A percentile compares a stretch with the other conserved stretches of the same genome.
Evolutionary conservation across 2,888 invertebrate genomes (phyloP).

Genomic region (Meghimatium bilineatum): DNA sequence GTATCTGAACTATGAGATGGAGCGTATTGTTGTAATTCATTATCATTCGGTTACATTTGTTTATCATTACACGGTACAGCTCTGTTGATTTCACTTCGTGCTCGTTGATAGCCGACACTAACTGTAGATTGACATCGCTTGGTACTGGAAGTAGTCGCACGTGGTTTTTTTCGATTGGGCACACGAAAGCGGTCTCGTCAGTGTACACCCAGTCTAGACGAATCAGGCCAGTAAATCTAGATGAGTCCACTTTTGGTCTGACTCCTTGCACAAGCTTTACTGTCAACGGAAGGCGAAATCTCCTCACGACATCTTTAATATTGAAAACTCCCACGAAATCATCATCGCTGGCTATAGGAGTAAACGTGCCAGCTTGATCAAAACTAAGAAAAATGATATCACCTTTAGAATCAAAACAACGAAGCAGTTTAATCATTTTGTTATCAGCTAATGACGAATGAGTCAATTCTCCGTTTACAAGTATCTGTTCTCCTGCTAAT

Average conservation of each 20-base stretch:
- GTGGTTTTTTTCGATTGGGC: slow-evolving; percentile 69
- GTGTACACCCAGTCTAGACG: slow-evolving; percentile 73
- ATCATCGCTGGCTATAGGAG: slow-evolving; percentile 92
- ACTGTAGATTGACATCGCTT: slow-evolving; percentile 89
- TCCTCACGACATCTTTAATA: slow-evolving; percentile 88
- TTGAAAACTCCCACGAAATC: slow-evolving; percentile 96
- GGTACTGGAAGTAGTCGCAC: slow-evolving; percentile 86
- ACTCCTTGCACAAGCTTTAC: slow-evolving; percentile 94
- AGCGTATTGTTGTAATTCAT: slow-evolving; percentile 75
- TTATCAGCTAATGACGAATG: slow-evolving; percentile 57
- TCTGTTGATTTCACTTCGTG: slow-evolving; percentile 61
- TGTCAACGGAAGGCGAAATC: slow-evolving; percentile 92
- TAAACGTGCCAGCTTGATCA: slow-evolving; percentile 93
- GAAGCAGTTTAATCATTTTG: slow-evolving; percentile 81
- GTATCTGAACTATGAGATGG: slow-evolving; percentile 71
- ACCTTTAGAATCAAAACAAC: slow-evolving; percentile 90
- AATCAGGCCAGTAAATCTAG: slow-evolving; percentile 71
- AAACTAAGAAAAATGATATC: slow-evolving; percentile 88
- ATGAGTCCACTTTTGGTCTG: slow-evolving; percentile 82
- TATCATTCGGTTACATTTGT: slow-evolving; percentile 71
- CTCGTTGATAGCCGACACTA: slow-evolving; percentile 81
- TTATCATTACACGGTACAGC: slow-evolving; percentile 49
- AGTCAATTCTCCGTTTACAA: slow-evolving; percentile 69
- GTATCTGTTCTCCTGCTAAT: slow-evolving; percentile 72
- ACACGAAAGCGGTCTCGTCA: slow-evolving; percentile 74